These are phyloP conservation scores for Brachyopa scutellaris DNA, from an alignment of 2,888 invertebrate genomes.

Conservation along the genomic window DNA sequence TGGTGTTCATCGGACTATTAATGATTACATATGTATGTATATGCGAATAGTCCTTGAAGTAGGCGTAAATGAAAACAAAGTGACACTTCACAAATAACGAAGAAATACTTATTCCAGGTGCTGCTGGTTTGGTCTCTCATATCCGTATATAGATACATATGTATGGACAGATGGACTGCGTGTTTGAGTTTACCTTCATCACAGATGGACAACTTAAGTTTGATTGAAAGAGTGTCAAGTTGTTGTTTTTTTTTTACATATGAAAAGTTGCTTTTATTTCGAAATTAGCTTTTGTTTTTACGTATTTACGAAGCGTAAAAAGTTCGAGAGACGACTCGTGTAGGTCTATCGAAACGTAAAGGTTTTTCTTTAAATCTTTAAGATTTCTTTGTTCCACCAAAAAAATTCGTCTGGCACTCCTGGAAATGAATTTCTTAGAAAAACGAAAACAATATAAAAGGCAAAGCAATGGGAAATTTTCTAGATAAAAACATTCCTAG, in stretches of 20 bases:
- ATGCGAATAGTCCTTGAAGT: slow-evolving; percentile 15
- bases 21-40: no score
- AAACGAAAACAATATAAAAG: neutral
- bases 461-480: neutral
- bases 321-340: no score
- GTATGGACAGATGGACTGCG: no score
- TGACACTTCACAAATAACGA: slow-evolving; percentile 17
- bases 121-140: no score
- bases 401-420: neutral
- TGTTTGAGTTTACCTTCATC: neutral
- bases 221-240: neutral
- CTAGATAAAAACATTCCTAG: neutral
- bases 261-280: no score
- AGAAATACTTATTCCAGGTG: slow-evolving; percentile 4
- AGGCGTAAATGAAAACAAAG: slow-evolving; percentile 30
- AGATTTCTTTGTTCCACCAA: neutral
- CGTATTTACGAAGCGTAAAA: no score
- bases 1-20: slow-evolving; percentile 14
- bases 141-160: no score
- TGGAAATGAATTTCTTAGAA: neutral
- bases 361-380: neutral
- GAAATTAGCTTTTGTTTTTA: no score
- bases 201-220: neutral
- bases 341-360: no score
- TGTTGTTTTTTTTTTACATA: no score